phyloP scores from a whole-genome alignment of 2,113 vertebrate species.

The Megaceryle maxima region DNA sequence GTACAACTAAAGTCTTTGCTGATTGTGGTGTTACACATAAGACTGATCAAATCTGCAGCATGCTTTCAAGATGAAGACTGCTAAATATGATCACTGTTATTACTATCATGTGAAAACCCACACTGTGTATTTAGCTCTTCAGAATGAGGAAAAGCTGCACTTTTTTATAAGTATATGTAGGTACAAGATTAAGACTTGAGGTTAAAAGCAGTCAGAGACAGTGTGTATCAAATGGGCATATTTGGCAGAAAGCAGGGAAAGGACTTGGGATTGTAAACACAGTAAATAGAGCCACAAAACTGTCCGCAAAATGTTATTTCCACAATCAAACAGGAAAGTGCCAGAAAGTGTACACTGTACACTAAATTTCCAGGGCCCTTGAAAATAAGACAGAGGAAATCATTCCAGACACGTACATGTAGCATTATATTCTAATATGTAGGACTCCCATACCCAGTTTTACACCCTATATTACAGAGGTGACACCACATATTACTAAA shows the following conservation, averaged over 20 bases:
- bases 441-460: background rate
- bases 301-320: slow-evolving; percentile 22
- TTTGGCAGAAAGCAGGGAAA: background rate
- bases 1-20: background rate
- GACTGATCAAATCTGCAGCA: background rate
- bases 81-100: background rate
- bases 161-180: background rate
- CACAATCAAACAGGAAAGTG: background rate
- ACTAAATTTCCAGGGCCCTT: background rate
- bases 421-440: background rate
- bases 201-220: background rate
- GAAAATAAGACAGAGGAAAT: background rate
- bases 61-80: background rate
- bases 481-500: background rate
- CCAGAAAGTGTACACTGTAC: background rate
- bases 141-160: background rate
- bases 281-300: slow-evolving; percentile 7
- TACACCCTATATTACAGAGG: background rate
- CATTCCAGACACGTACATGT: background rate
- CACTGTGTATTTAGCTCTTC: background rate
- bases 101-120: background rate
- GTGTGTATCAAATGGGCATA: background rate
- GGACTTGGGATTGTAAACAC: background rate
- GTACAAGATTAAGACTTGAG: background rate
- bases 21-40: background rate